These are phyloP conservation scores for Notothenia rossii DNA, from an alignment of 2,113 vertebrate genomes.

Conservation along the genomic window DNA sequence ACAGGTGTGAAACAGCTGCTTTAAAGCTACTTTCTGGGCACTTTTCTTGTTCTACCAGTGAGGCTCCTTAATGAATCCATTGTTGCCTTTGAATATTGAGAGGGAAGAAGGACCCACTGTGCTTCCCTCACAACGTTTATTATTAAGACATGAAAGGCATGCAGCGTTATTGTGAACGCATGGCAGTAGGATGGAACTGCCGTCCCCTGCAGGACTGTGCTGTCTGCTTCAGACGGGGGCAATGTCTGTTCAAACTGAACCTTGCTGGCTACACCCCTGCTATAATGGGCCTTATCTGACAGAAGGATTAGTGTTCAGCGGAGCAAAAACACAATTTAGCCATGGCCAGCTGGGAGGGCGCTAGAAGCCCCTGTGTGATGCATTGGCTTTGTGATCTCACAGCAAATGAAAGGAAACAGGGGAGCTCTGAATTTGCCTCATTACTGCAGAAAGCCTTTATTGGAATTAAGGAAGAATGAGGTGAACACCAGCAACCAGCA, in stretches of 20 bases:
- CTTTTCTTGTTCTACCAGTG: slow-evolving; percentile 4
- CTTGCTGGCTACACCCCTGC: slow-evolving; percentile 47
- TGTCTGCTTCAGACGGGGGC: slow-evolving; percentile 60
- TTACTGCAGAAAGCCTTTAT: slow-evolving; percentile 49
- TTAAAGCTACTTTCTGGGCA: slow-evolving; percentile 13
- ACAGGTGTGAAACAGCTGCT: slow-evolving; percentile 6
- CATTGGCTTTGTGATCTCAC: slow-evolving; percentile 67
- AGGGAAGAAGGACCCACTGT: slow-evolving; percentile 8
- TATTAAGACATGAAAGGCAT: slow-evolving; percentile 3
- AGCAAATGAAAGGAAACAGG: slow-evolving; percentile 70
- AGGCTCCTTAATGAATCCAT: slow-evolving; percentile 17
- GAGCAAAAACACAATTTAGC: slow-evolving; percentile 79
- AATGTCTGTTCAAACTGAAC: slow-evolving; percentile 67
- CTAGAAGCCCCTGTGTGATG: slow-evolving; percentile 63
- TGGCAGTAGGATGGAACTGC: slow-evolving; percentile 16
- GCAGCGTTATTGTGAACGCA: slow-evolving; percentile 32
- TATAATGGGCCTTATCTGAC: slow-evolving; percentile 78
- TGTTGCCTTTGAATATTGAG: slow-evolving; percentile 23
- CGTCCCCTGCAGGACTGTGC: slow-evolving; percentile 44
- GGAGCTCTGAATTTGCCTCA: slow-evolving; percentile 63
- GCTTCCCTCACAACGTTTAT: neutral
- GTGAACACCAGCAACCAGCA: slow-evolving; percentile 9
- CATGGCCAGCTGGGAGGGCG: slow-evolving; percentile 73
- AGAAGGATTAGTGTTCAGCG: slow-evolving; percentile 79
- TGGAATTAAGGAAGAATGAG: slow-evolving; percentile 48